These are phyloP conservation scores for Tachysurus fulvidraco DNA, from an alignment of 2,113 vertebrate genomes.

Conservation along the genomic window DNA sequence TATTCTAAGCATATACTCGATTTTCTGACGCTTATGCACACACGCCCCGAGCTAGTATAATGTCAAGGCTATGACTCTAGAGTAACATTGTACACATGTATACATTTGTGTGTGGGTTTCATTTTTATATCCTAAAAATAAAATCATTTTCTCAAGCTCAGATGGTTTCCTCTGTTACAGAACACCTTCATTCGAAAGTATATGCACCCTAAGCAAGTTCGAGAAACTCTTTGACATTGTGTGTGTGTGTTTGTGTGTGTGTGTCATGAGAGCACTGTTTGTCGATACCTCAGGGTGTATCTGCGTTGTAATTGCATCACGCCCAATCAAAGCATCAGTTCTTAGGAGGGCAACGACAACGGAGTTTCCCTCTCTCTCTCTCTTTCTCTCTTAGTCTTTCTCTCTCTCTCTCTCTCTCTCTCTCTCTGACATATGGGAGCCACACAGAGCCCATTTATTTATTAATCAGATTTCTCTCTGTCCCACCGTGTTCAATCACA, in stretches of 20 bases:
- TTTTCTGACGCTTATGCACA: constrained; percentile 24
- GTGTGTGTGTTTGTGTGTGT: constrained; percentile 23
- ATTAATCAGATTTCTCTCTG: constrained; percentile 56
- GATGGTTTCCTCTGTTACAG: background rate
- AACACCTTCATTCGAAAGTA: background rate
- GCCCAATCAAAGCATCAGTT: constrained; percentile 54
- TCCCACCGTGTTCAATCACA: constrained; percentile 57
- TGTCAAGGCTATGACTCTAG: constrained; percentile 7
- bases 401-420: background rate
- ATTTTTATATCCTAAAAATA: background rate
- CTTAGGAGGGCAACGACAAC: constrained; percentile 42
- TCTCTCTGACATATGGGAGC: constrained; percentile 51
- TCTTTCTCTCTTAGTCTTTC: background rate
- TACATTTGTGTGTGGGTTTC: background rate
- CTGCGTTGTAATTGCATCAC: constrained; percentile 55
- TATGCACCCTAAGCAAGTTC: constrained; percentile 4
- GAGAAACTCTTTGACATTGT: background rate
- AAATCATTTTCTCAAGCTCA: background rate
- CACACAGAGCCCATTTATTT: constrained; percentile 53
- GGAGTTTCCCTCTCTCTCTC: constrained; percentile 33
- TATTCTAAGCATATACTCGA: constrained; percentile 24
- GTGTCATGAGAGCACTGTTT: constrained; percentile 27
- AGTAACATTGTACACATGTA: constrained; percentile 3
- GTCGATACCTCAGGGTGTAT: constrained; percentile 42
- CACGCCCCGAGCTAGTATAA: constrained; percentile 8